Base-by-base conservation (phyloP, 2,797 vertebrate genomes). In the Melanotaenia boesemani region DNA sequence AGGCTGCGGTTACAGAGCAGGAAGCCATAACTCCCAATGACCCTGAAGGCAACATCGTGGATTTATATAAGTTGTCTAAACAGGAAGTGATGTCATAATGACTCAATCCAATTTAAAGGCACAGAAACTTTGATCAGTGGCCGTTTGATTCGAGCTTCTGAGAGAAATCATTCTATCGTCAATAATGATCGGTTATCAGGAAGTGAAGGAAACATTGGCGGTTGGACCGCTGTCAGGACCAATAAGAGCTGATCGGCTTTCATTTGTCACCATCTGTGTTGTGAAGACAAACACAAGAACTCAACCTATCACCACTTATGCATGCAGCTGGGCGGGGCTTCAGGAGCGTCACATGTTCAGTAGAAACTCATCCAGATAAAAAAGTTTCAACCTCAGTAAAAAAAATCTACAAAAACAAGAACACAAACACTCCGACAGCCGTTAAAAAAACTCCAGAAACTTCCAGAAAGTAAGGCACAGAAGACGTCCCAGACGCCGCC, bases 381-480 rank as follows among this genome's bases (percentile, higher is more conserved):
- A 26, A 26, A 26, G 55, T 30, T 60, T 59, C 32, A 0, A 63
- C 76, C 63, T 2, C 59, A 24, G 5, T 52, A 9, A 62, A 80
- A 74, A 70, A 73, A 57, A 6, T 20, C 39, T 30, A 75, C 22
- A 36, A 52, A 67, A 65, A 41, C 6, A 36, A 6, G 3, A 46
- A 66, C 16, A 32, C 0, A 24, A 67, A 1, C 36, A 50, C 13
- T 34, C 34, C 30, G 16, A 15, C 34, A 30, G 13, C 39, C 6
- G 5, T 46, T 55, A 64, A 70, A 79, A 74, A 61, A 37, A 37
- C 2, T 37, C 1, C 39, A 57, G 39, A 41, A 73, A 72, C 69
- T 67, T 24, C 26, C 59, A 48, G 30, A 81, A 84, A 81, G 26
- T 87, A 90, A 90, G 83, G 85, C 86, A 88, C 86, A 77, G 74